A percentile compares a stretch with the other conserved stretches of the same genome.
Evolutionary conservation across 2,888 invertebrate species (phyloP).

Genomic region (Pammene fasciana): DNA sequence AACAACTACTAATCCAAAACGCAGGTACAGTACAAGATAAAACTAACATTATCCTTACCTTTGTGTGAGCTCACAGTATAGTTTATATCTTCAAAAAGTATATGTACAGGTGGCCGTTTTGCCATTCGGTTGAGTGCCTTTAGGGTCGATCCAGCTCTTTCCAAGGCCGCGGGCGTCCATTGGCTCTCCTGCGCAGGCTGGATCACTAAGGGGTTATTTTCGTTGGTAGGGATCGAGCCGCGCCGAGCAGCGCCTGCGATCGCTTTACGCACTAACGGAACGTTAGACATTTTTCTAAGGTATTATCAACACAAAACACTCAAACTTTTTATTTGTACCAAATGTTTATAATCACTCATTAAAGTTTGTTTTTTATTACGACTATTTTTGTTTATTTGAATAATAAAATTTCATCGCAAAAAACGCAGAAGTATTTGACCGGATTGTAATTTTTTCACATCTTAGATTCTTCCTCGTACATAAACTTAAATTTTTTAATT

Average conservation of each 20-base stretch:
- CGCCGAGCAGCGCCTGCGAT: constrained; percentile 72
- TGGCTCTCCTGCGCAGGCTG: constrained; percentile 63
- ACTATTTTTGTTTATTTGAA: neutral
- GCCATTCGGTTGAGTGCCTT: constrained; percentile 82
- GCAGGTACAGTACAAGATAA: no score
- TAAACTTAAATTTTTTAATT: neutral
- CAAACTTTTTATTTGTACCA: neutral
- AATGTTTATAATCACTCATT: neutral
- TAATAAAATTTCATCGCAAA: no score
- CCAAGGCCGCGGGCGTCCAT: constrained; percentile 78
- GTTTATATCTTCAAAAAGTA: constrained; percentile 83
- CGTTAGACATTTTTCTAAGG: constrained; percentile 64
- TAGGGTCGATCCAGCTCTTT: constrained; percentile 77
- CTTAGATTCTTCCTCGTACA: no score
- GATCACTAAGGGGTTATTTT: constrained; percentile 53
- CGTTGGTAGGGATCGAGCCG: constrained; percentile 46
- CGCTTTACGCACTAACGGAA: constrained; percentile 72
- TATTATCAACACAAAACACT: constrained; percentile 4
- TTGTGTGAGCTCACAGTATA: constrained; percentile 78
- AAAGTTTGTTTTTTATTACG: neutral
- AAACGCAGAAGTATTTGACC: no score
- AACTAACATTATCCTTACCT: constrained; percentile 55
- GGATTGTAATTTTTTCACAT: no score
- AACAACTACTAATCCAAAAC: no score
- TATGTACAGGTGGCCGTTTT: constrained; percentile 83